Evolutionary conservation across 1,140 invertebrate genomes (phyloP).

Genomic region (Grapholita molesta): DNA sequence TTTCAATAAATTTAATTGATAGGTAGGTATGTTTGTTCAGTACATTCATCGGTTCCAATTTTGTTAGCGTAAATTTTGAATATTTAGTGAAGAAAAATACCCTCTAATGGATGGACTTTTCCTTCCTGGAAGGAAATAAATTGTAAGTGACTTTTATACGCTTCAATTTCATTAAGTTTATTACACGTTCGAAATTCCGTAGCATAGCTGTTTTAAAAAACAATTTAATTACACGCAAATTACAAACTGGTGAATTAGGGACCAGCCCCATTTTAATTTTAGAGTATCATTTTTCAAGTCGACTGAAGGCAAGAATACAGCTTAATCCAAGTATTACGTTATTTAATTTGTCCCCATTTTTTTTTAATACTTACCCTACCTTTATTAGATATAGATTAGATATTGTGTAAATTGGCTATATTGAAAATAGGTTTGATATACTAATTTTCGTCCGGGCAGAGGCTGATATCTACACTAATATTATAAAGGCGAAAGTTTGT

Average conservation of each 20-base stretch:
- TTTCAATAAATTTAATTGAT: neutral
- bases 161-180: neutral
- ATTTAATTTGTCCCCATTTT: no score
- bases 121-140: neutral
- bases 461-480: no score
- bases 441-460: no score
- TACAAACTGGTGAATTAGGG: neutral
- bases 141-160: neutral
- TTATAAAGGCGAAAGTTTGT: no score
- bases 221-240: neutral
- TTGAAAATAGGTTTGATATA: no score
- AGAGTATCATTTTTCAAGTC: no score
- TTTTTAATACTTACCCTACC: no score
- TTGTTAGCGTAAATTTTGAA: neutral
- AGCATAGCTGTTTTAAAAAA: neutral
- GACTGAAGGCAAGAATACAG: no score
- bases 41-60: neutral
- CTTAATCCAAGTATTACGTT: no score
- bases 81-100: neutral
- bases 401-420: no score
- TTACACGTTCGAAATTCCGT: neutral
- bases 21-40: neutral
- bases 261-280: neutral
- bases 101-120: neutral
- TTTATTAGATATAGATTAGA: no score